Conservation (phyloP, 92 coral and sea anemone species). For the Meandrina meandrites region DNA sequence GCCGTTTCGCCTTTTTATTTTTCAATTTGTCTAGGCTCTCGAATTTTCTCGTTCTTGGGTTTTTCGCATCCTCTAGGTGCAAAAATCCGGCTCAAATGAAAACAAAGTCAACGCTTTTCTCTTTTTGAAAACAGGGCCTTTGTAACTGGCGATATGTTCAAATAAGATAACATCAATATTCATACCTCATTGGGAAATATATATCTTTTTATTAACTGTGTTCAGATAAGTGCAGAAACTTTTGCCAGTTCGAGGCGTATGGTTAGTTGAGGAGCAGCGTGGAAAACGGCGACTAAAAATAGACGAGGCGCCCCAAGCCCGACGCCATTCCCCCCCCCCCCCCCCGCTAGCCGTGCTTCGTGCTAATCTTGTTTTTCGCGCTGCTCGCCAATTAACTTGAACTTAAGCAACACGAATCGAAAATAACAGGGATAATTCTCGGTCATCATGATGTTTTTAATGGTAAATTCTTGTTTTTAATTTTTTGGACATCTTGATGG, state of each 20-base stretch:
- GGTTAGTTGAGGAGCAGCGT: too few species aligned
- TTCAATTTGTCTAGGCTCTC: constrained; percentile 4
- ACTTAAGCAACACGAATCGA: too few species aligned
- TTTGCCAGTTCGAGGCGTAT: too few species aligned
- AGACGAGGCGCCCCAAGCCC: too few species aligned
- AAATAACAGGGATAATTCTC: background rate
- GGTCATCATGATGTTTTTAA: background rate
- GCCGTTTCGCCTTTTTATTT: constrained; percentile 1
- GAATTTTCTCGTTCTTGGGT: background rate
- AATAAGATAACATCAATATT: background rate
- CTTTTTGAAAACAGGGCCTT: background rate
- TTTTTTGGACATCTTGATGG: background rate
- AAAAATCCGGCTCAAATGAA: background rate
- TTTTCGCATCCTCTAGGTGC: background rate
- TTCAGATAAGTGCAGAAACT: background rate
- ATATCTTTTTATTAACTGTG: background rate
- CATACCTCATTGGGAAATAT: background rate
- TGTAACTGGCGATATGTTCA: background rate
- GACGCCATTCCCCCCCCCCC: too few species aligned
- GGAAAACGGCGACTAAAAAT: too few species aligned
- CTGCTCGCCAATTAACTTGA: too few species aligned
- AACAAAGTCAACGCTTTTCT: background rate
- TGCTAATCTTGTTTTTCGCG: too few species aligned
- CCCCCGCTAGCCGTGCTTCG: too few species aligned
- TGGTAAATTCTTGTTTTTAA: background rate